A percentile compares a stretch with the other conserved stretches of the same genome.
phyloP scores from a whole-genome alignment of 2,797 vertebrate genomes.

The Cuniculus paca region DNA sequence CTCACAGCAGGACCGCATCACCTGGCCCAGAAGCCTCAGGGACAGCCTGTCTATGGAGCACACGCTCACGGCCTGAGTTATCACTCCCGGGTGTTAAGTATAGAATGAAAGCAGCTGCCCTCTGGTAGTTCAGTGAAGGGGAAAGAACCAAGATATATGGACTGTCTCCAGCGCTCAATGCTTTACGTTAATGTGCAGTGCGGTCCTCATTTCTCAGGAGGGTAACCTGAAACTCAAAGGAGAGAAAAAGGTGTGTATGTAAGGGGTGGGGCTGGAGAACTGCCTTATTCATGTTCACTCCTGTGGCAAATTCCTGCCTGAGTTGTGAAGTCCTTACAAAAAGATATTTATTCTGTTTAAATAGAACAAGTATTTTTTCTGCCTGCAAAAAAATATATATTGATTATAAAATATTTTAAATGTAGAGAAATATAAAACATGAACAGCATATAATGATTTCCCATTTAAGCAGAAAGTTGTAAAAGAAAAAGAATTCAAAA shows the following conservation, averaged over 20 bases:
- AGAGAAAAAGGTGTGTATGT: background rate
- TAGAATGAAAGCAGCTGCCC: background rate
- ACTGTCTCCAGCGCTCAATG: background rate
- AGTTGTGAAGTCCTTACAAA: background rate
- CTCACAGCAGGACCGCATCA: background rate
- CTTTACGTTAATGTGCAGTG: background rate
- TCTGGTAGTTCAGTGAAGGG: background rate
- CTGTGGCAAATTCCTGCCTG: background rate
- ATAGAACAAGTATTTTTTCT: background rate
- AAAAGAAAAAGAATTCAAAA: background rate
- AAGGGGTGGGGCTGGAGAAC: fast-evolving
- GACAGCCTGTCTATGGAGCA: background rate
- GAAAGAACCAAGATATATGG: background rate
- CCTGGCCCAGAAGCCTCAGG: background rate
- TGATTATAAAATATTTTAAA: conserved; percentile 55
- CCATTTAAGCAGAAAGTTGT: background rate
- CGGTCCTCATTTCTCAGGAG: background rate
- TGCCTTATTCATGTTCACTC: background rate
- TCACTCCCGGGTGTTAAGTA: background rate
- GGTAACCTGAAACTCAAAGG: conserved; percentile 6
- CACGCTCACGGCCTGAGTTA: background rate
- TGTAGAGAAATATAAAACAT: conserved; percentile 29
- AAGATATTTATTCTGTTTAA: background rate
- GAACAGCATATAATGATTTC: conserved; percentile 28
- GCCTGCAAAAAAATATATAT: background rate